Base-by-base conservation (phyloP, 2,797 vertebrate genomes). In the Onychomys arenicola region DNA sequence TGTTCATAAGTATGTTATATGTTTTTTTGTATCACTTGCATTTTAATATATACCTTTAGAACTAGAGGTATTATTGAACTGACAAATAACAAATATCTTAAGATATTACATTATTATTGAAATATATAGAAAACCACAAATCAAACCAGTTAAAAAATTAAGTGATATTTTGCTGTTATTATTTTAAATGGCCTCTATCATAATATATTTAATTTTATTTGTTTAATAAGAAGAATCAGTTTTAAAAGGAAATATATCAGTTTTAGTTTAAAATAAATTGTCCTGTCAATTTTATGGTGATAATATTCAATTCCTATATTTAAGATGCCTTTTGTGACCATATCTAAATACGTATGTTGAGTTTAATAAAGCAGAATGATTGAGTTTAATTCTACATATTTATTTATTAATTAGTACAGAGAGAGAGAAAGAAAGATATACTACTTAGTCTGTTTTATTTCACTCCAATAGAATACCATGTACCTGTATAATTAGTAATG, bases 1-100 rank as follows among this genome's bases (percentile, higher is more conserved):
- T 81, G 59, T 14, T 86, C 12, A 77, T 95, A 19, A 12, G 46
- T 59, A 29, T 75, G 10, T 69, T 90, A 92, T 73, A 81, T n/a
- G 16, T 40, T 91, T 6, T 57, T 88, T 43, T 78, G 37, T 87
- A 67, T 6, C 46, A 1, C 37, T 90, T 91, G 1, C 2, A 76
- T 96, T 92, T 93, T 52, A 90, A 77, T 93, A 49, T 37, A 69
- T 9, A 43, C 7, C 32, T 90, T 87, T 81, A 8, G 84, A 75
- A 57, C 13, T 71, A 59, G 25, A 93, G 46, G 6, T 19, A 14
- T 57, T 65, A 65, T 82, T 59, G 63, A 59, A 57, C 23, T 57
- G 9, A 3, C 19, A 57, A 81, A 55, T 34, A 55, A 32, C 34
- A 59, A 6, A 12, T 81, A 25, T 25, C 2, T 88, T 91, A 69